Evolutionary conservation across 1,140 invertebrate species (phyloP).

Genomic region (Neelides sp.): DNA sequence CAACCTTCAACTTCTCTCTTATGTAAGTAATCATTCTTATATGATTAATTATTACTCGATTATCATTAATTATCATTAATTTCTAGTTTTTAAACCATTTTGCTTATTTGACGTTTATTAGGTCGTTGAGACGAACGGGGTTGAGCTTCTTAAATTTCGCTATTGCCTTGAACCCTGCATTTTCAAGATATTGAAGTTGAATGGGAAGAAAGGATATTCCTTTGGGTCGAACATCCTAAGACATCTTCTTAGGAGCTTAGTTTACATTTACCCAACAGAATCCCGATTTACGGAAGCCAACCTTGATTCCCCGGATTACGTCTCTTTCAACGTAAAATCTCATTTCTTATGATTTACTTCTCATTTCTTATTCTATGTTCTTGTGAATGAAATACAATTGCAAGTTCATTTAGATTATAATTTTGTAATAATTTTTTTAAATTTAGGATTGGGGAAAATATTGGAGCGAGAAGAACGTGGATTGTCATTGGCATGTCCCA

Average conservation of each 20-base stretch:
- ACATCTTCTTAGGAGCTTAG: slow-evolving; percentile 45
- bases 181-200: slow-evolving; percentile 65
- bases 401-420: background rate
- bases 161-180: slow-evolving; percentile 21
- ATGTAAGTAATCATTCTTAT: slow-evolving; percentile 40
- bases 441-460: slow-evolving; percentile 65
- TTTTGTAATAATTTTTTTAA: slow-evolving; percentile 19
- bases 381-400: no score
- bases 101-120: no score
- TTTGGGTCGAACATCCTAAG: slow-evolving; percentile 34
- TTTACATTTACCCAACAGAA: slow-evolving; percentile 49
- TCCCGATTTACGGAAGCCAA: slow-evolving; percentile 47
- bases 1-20: slow-evolving; percentile 58
- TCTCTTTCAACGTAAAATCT: slow-evolving; percentile 50
- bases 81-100: no score
- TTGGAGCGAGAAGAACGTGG: slow-evolving; percentile 49
- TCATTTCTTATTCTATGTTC: background rate
- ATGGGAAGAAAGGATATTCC: slow-evolving; percentile 70
- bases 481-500: slow-evolving; percentile 66
- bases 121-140: slow-evolving; percentile 26
- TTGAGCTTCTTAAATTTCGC: slow-evolving; percentile 19
- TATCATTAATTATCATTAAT: no score
- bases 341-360: background rate
- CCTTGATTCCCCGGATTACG: slow-evolving; percentile 53
- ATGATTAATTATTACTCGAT: no score